Evolutionary conservation across 1,140 invertebrate genomes (phyloP).

Genomic region (Gonatopus flavifemur): DNA sequence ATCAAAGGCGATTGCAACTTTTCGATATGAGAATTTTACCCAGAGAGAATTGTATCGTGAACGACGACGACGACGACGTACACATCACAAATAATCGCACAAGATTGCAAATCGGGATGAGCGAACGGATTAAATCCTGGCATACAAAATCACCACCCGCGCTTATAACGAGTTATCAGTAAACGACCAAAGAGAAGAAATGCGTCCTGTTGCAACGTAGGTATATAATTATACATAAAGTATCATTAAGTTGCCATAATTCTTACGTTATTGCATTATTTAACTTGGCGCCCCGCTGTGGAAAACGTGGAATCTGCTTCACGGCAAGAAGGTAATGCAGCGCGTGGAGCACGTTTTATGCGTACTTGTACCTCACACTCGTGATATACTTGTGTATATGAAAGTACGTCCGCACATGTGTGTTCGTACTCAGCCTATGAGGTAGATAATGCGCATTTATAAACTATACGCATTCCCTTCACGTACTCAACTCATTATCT

Average conservation of each 20-base stretch:
- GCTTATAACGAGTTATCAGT: slow-evolving; percentile 17
- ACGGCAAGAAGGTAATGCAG: slow-evolving; percentile 29
- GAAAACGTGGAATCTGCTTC: slow-evolving; percentile 39
- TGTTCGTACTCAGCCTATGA: too few relatives aligned
- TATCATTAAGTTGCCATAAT: slow-evolving; percentile 55
- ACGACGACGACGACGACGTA: neutral
- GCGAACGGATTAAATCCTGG: too few relatives aligned
- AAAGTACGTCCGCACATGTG: slow-evolving; percentile 23
- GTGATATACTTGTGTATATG: slow-evolving; percentile 16
- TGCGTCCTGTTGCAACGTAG: slow-evolving; percentile 17
- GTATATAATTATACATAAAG: slow-evolving; percentile 54
- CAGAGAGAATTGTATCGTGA: neutral
- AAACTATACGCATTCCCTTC: slow-evolving; percentile 21
- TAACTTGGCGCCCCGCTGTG: slow-evolving; percentile 46
- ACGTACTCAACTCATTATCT: too few relatives aligned
- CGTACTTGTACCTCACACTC: slow-evolving; percentile 4
- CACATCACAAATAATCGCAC: neutral
- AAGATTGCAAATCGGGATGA: too few relatives aligned
- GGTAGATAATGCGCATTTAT: too few relatives aligned
- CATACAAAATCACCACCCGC: slow-evolving; percentile 21
- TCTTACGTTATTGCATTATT: slow-evolving; percentile 57
- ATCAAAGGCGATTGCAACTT: too few relatives aligned
- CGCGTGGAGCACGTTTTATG: slow-evolving; percentile 13
- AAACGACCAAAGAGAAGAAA: neutral
- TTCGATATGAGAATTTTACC: neutral